A percentile compares a stretch with the other conserved stretches of the same genome.
Conservation (phyloP, 1,140 invertebrate species). For the Drosophila arizonae region DNA sequence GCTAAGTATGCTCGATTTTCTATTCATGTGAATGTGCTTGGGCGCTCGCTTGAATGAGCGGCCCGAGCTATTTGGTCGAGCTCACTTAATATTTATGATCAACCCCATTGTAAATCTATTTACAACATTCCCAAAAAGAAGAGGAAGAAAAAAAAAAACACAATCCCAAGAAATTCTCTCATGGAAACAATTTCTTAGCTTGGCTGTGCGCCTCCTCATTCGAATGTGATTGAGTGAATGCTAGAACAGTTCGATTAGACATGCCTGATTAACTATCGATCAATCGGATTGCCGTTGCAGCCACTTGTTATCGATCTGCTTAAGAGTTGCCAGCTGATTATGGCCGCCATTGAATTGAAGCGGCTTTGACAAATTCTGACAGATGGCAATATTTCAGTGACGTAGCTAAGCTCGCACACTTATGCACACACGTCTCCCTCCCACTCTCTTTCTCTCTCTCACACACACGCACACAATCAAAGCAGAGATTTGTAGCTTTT, state of each 20-base stretch:
- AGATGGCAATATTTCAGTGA: slow-evolving; percentile 4
- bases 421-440: too few species aligned
- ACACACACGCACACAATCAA: background rate
- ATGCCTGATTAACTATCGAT: slow-evolving; percentile 21
- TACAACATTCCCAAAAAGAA: slow-evolving; percentile 50
- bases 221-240: background rate
- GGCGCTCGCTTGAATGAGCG: background rate
- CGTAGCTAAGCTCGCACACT: slow-evolving; percentile 9
- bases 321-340: background rate
- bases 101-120: slow-evolving; percentile 72
- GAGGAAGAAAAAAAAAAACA: background rate
- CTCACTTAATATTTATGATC: slow-evolving; percentile 70
- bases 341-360: background rate
- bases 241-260: background rate
- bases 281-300: background rate
- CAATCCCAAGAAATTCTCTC: background rate
- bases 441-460: background rate
- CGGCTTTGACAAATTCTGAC: background rate
- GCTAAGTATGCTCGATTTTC: slow-evolving; percentile 14
- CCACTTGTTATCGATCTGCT: background rate
- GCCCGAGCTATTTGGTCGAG: slow-evolving; percentile 42
- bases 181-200: too few species aligned
- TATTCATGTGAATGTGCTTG: slow-evolving; percentile 9
- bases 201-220: background rate
- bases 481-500: slow-evolving; percentile 69